Evolutionary conservation across 2,888 invertebrate species (phyloP).

Genomic region (Ornithoptera priamus): DNA sequence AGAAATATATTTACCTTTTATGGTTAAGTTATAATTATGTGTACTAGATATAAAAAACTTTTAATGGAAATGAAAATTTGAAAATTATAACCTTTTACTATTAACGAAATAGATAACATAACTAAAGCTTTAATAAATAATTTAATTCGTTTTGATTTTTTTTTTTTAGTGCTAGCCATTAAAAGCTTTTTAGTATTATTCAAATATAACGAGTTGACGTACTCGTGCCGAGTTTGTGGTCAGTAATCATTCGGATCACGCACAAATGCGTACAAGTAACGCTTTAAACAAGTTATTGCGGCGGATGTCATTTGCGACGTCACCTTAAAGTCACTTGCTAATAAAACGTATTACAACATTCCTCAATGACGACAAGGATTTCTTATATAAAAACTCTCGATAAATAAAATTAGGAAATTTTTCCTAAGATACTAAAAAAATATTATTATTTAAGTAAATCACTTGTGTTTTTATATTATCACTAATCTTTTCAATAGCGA

Average conservation of each 20-base stretch:
- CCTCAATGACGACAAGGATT: neutral
- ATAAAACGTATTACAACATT: neutral
- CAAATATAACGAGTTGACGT: neutral
- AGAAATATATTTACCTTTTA: no score
- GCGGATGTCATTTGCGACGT: neutral
- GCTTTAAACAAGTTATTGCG: neutral
- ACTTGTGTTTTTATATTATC: neutral
- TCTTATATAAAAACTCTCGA: neutral
- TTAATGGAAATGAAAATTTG: no score
- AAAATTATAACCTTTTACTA: no score
- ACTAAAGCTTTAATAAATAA: no score
- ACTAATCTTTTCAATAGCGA: neutral
- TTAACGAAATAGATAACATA: no score
- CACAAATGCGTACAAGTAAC: slow-evolving; percentile 8
- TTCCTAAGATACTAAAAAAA: neutral
- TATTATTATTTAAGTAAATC: neutral
- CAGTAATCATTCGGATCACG: neutral
- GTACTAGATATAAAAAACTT: no score
- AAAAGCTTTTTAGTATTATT: neutral
- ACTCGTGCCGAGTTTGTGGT: neutral
- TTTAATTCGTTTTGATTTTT: neutral
- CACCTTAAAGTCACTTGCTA: neutral
- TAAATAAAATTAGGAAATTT: neutral
- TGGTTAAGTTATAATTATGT: no score
- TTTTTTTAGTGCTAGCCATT: neutral